A percentile compares a stretch with the other conserved stretches of the same genome.
These are phyloP conservation scores for Stegodyphus dumicola DNA, from an alignment of 1,140 invertebrate genomes.

Conservation along the genomic window DNA sequence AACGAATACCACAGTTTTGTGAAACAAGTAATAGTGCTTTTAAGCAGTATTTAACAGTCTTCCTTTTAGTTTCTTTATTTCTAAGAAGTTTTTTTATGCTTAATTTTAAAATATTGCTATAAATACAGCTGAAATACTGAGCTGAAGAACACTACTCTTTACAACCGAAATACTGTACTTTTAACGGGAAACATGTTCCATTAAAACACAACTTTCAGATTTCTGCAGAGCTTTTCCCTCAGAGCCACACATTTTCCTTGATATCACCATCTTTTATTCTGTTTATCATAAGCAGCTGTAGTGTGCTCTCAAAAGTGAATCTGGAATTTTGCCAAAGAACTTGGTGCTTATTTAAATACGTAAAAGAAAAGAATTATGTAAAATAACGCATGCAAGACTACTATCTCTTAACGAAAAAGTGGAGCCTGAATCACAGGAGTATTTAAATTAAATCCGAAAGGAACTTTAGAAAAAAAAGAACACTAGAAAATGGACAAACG, in stretches of 20 bases:
- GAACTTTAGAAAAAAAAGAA: background rate
- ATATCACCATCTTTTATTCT: conserved; percentile 17
- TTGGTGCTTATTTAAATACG: conserved; percentile 10
- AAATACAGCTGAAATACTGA: no score
- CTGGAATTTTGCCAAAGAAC: conserved; percentile 22
- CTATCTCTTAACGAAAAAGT: background rate
- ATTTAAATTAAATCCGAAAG: conserved; percentile 32
- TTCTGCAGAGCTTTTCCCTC: no score
- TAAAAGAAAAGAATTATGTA: conserved; percentile 12
- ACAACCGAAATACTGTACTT: no score
- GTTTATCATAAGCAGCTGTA: conserved; percentile 48
- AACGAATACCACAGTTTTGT: no score
- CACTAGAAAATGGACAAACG: background rate
- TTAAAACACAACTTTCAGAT: no score
- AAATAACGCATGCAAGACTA: conserved; percentile 13
- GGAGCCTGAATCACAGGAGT: conserved; percentile 1
- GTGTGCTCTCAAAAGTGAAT: conserved; percentile 23
- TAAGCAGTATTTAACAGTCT: no score
- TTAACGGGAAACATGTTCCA: no score
- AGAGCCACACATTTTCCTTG: background rate
- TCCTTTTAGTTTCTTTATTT: no score
- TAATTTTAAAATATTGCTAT: no score
- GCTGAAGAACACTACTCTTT: no score
- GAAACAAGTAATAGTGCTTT: no score
- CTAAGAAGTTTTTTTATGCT: no score